Evolutionary conservation across 1,140 invertebrate species (phyloP), one percentile per base, ranked within the genome.

Genomic region (Archegozetes longisetosus): DNA sequence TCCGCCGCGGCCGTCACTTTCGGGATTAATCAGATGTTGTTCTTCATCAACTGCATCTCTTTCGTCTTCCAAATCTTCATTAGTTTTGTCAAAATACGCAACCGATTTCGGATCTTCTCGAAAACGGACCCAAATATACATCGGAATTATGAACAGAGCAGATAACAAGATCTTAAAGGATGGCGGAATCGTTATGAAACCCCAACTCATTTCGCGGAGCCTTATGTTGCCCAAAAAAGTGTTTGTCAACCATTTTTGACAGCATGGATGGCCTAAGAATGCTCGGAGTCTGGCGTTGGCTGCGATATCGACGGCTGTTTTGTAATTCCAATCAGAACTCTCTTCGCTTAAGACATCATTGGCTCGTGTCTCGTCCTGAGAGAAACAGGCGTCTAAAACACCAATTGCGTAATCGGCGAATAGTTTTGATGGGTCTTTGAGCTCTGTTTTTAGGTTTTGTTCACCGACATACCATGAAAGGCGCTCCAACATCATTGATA

Each of bases 181-280:
- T 13, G 66, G 66, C 2, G 73, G 72, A 22, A 71, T 60, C 3
- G 59, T 65, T 25, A 69, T 62, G 0, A 66, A 26, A 9, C 72
- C 72, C 66, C 67, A 70, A 51, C 68, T 66, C 4, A 74, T 60
- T 25, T 74, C 73, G 47, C 71, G 65, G 0, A 75, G 64, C 32
- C 69, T 66, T 40, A 75, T 69, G 13, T 67, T 62, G 1, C 74
- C 74, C 55, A 68, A 66, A 55, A 74, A 71, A 28, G 68, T 65
- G 23, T 69, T 68, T 0, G 69, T 72, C 9, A 75, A 64, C 70
- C 72, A 75, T 62, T 72, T 72, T 65, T 75, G 74, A 66, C 74
- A 74, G 55, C 72, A 74, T 12, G 72, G 69, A 64, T 75, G 74
- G 14, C 73, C 73, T 13, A 75, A 68, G 62, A 75, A 75, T 6